These are phyloP conservation scores for Naso thynnoides DNA, from an alignment of 2,797 vertebrate species.

Conservation along the genomic window DNA sequence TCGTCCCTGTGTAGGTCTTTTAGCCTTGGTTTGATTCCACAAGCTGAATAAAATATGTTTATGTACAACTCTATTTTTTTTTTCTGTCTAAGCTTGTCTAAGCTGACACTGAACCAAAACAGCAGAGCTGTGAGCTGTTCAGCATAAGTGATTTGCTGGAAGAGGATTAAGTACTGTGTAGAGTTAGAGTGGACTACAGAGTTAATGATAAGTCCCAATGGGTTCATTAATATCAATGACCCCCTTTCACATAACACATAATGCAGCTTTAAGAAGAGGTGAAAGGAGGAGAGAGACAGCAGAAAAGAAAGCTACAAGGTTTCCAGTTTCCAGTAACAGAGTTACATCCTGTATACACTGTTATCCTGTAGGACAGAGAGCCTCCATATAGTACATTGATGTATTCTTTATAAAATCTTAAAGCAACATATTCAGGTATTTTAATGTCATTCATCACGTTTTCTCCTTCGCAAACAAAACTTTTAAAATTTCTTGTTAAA, in stretches of 20 bases:
- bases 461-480: constrained; percentile 46
- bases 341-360: background rate
- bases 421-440: background rate
- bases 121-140: background rate
- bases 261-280: background rate
- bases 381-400: background rate
- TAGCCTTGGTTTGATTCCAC: background rate
- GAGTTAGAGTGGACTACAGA: background rate
- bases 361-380: background rate
- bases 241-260: background rate
- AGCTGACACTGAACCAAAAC: too few relatives aligned
- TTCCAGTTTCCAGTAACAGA: background rate
- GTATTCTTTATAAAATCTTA: constrained; percentile 7
- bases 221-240: background rate
- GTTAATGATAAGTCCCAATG: background rate
- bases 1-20: too few relatives aligned
- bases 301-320: background rate
- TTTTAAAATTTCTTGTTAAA: constrained; percentile 16
- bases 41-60: too few relatives aligned
- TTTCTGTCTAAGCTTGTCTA: too few relatives aligned
- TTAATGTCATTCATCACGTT: constrained; percentile 21
- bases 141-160: background rate
- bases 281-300: background rate
- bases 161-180: too few relatives aligned
- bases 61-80: too few relatives aligned